Evolutionary conservation across 2,888 invertebrate species (phyloP).

Genomic region (Acronicta alni): DNA sequence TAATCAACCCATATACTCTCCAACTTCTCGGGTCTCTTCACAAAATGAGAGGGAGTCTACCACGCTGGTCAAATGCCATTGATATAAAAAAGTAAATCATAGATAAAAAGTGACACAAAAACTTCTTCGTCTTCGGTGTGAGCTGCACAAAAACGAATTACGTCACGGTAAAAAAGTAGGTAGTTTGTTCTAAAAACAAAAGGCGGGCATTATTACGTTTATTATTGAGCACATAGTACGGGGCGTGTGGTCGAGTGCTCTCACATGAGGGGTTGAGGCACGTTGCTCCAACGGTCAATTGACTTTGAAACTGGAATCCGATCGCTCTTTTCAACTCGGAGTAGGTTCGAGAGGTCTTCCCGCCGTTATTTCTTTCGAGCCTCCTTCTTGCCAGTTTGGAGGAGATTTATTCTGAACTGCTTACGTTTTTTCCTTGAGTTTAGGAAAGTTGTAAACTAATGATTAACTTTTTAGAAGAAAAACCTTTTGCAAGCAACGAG

Average conservation of each 20-base stretch:
- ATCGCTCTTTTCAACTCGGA: conserved; percentile 63
- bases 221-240: conserved; percentile 20
- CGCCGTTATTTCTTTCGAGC: conserved; percentile 56
- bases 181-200: too few species aligned
- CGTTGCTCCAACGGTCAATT: conserved; percentile 64
- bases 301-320: conserved; percentile 69
- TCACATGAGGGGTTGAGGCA: conserved; percentile 43
- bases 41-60: too few species aligned
- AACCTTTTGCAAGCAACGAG: too few species aligned
- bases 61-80: too few species aligned
- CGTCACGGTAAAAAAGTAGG: too few species aligned
- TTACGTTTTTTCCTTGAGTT: conserved; percentile 19
- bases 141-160: too few species aligned
- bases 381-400: conserved; percentile 13
- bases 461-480: too few species aligned
- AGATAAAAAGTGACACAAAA: too few species aligned
- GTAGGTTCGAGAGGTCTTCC: conserved; percentile 48
- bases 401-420: conserved; percentile 12
- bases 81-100: too few species aligned
- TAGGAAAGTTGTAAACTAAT: background rate
- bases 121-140: too few species aligned
- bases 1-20: too few species aligned
- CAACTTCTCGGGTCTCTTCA: too few species aligned
- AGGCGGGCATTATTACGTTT: background rate
- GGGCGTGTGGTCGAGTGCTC: conserved; percentile 55